These are phyloP conservation scores for Leucopsar rothschildi DNA, from an alignment of 2,113 vertebrate species.

Conservation along the genomic window DNA sequence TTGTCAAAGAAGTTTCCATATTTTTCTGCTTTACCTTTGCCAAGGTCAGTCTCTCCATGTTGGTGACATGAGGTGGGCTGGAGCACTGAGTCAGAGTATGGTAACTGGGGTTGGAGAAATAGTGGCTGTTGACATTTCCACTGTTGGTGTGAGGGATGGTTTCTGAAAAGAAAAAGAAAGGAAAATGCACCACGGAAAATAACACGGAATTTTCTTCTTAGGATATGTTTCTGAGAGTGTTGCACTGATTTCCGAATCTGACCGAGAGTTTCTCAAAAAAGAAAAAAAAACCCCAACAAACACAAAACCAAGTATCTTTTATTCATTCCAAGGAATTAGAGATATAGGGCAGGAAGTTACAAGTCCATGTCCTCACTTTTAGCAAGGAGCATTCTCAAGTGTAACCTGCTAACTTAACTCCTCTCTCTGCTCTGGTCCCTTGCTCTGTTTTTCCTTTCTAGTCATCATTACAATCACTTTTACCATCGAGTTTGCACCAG, in stretches of 20 bases:
- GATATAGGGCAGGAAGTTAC: background rate
- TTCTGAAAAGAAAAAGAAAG: slow-evolving; percentile 72
- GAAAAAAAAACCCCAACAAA: background rate
- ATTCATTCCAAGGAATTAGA: background rate
- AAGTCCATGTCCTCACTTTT: background rate
- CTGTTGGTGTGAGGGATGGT: slow-evolving; percentile 78
- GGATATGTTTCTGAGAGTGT: background rate
- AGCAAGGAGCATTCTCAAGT: background rate
- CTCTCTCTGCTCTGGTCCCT: background rate
- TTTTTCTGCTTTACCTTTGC: slow-evolving; percentile 78
- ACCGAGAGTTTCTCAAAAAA: background rate
- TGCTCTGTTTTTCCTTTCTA: background rate
- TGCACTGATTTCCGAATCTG: background rate
- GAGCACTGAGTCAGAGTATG: slow-evolving; percentile 90
- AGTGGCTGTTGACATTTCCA: slow-evolving; percentile 85
- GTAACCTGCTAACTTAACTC: background rate
- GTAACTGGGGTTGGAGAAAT: slow-evolving; percentile 97
- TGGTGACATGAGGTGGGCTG: slow-evolving; percentile 76
- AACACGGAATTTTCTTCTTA: background rate
- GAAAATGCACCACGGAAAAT: background rate
- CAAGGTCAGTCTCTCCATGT: slow-evolving; percentile 73
- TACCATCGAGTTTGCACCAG: background rate
- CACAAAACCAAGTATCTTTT: background rate
- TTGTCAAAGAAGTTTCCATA: background rate
- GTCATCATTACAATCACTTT: background rate